A percentile compares a stretch with the other conserved stretches of the same genome.
These are phyloP conservation scores for Eidolon helvum DNA, from an alignment of 2,113 vertebrate species.

Conservation along the genomic window DNA sequence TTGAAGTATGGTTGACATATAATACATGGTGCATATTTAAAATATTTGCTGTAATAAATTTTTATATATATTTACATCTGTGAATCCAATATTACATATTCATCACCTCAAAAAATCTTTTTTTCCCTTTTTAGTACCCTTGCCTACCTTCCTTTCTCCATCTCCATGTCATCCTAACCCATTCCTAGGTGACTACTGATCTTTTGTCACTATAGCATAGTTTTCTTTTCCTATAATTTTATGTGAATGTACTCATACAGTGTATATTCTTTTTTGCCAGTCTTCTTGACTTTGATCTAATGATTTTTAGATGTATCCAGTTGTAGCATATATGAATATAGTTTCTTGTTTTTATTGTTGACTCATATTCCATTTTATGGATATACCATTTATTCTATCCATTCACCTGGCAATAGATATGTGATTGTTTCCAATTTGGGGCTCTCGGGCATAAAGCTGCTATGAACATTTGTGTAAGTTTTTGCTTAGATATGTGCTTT, in stretches of 20 bases:
- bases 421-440: neutral
- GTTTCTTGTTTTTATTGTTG: neutral
- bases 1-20: neutral
- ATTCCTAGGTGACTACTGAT: neutral
- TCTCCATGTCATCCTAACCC: neutral
- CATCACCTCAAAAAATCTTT: neutral
- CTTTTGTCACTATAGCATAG: neutral
- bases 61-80: too few relatives aligned
- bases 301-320: neutral
- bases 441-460: neutral
- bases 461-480: neutral
- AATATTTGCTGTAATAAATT: neutral
- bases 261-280: neutral
- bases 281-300: neutral
- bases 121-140: neutral
- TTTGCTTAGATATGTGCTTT: neutral
- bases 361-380: neutral
- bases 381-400: neutral
- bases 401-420: neutral
- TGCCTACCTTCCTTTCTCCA: neutral
- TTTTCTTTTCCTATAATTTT: neutral
- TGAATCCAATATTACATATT: neutral
- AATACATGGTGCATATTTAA: neutral
- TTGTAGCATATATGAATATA: neutral
- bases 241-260: neutral